Conservation (phyloP, 2,888 invertebrate species). For the Lasioglossum morio region DNA sequence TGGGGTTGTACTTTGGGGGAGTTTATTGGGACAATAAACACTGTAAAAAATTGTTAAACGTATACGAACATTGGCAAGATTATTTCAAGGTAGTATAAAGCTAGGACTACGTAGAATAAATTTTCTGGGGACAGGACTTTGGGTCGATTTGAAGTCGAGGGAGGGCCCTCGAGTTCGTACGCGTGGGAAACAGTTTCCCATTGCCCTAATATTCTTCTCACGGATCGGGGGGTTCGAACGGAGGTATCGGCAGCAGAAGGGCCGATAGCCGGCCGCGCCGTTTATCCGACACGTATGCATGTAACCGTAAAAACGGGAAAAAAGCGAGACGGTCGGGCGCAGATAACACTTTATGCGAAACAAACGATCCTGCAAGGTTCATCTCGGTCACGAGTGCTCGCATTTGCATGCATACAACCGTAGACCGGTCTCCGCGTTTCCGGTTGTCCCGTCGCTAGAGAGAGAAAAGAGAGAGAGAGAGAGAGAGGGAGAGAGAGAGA, state of each 20-base stretch:
- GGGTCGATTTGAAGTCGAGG: background rate
- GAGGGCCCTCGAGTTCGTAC: background rate
- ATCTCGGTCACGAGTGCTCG: slow-evolving; percentile 34
- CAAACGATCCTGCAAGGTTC: slow-evolving; percentile 58
- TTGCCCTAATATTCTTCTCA: background rate
- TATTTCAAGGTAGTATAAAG: too few species aligned
- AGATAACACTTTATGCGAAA: slow-evolving; percentile 73
- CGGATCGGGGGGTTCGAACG: slow-evolving; percentile 13
- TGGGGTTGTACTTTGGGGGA: too few species aligned
- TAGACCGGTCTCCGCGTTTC: slow-evolving; percentile 10
- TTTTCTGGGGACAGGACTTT: background rate
- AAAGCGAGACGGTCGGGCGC: slow-evolving; percentile 47
- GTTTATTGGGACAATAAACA: too few species aligned
- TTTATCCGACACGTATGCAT: slow-evolving; percentile 67
- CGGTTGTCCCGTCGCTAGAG: slow-evolving; percentile 12
- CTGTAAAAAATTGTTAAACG: too few species aligned
- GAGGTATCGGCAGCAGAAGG: slow-evolving; percentile 21
- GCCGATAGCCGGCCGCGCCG: slow-evolving; percentile 67
- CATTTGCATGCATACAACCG: slow-evolving; percentile 56
- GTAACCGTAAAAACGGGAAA: slow-evolving; percentile 78
- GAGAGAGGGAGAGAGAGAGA: background rate
- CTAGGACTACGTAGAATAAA: too few species aligned
- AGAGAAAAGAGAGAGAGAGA: background rate
- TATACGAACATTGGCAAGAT: too few species aligned
- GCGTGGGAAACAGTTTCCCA: background rate